Base-by-base conservation (phyloP, 2,797 vertebrate genomes). In the Sparidentex hasta region DNA sequence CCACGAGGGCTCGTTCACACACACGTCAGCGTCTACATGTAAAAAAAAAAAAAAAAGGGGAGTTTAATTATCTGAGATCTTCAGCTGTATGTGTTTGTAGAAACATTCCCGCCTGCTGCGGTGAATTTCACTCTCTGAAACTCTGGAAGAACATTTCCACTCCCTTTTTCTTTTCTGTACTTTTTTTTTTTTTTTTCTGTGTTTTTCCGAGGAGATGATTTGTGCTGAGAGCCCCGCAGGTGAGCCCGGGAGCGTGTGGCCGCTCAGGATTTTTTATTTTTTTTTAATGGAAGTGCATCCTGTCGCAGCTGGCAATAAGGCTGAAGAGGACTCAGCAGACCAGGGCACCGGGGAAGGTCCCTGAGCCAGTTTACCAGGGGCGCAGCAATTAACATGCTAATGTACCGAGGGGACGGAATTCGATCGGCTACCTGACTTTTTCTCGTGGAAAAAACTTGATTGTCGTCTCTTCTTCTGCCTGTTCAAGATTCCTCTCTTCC, bases 251-350 rank as follows among this genome's bases (percentile, higher is more conserved):
- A 83, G 81, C 29, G 16, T 65, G 43, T 41, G 27, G 51, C 47
- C 75, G 65, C 57, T 71, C 33, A 71, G 66, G 68, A 59, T 33
- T 25, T 25, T 25, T 25, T 25, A 3, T 33, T 33, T 33, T 33
- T 25, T 76, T 81, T 84, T 85, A 89, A 90, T 90, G 87, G 84
- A 83, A 70, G 59, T 20, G 74, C 56, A 7, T 64, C 65, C 76
- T 51, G 65, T 65, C 54, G 2, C 76, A 78, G 75, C 83, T 73
- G 71, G 56, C 51, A 47, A 65, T 65, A 41, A 61, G 46, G 27
- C 74, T 76, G 69, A 71, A 75, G 71, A 74, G 63, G 61, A 56
- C 52, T 38, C 0, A 27, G 2, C 51, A 38, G 59, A 76, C n/a
- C 55, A 3, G 21, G 78, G 29, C 56, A 33, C 47, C 0, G 12